A percentile compares a stretch with the other conserved stretches of the same genome.
These are phyloP conservation scores for Cheumatopsyche charites DNA, from an alignment of 1,140 invertebrate species.

Conservation along the genomic window DNA sequence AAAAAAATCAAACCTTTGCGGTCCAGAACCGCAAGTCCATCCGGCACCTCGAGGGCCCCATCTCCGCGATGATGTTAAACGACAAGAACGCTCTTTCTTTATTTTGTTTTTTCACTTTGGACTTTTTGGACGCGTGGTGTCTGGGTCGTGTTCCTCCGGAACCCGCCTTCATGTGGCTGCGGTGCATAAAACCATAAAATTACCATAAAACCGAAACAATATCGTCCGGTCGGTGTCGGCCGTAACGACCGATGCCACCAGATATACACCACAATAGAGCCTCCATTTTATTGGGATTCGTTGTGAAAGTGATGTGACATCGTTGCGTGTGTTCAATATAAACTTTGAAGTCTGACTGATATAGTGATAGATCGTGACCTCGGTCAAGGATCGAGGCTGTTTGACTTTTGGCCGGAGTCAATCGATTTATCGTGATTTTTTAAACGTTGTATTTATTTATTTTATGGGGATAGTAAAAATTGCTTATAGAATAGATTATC, in stretches of 20 bases:
- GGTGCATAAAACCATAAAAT: constrained; percentile 49
- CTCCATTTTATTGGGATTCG: constrained; percentile 16
- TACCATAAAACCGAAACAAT: constrained; percentile 49
- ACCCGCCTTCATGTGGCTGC: background rate
- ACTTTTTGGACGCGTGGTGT: background rate
- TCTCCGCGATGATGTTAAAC: constrained; percentile 43
- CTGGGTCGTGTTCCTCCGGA: background rate
- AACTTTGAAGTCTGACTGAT: no score
- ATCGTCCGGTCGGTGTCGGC: constrained; percentile 42
- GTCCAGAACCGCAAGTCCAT: constrained; percentile 42
- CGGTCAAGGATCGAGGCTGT: no score
- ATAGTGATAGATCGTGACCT: no score
- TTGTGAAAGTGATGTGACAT: constrained; percentile 2
- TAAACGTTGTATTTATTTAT: no score
- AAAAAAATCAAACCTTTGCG: constrained; percentile 33
- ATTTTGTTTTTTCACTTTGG: background rate
- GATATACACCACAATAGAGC: constrained; percentile 33
- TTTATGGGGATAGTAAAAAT: no score
- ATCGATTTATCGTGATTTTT: no score
- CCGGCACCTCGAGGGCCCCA: constrained; percentile 41
- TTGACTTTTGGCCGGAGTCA: no score
- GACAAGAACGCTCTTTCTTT: constrained; percentile 38
- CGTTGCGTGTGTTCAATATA: background rate
- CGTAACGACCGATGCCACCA: constrained; percentile 34
- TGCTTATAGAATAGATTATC: no score